Percentiles rank a stretch among this genome's conserved stretches.
These are phyloP conservation scores for Pyralis farinalis DNA, from an alignment of 2,888 invertebrate species.

Conservation along the genomic window DNA sequence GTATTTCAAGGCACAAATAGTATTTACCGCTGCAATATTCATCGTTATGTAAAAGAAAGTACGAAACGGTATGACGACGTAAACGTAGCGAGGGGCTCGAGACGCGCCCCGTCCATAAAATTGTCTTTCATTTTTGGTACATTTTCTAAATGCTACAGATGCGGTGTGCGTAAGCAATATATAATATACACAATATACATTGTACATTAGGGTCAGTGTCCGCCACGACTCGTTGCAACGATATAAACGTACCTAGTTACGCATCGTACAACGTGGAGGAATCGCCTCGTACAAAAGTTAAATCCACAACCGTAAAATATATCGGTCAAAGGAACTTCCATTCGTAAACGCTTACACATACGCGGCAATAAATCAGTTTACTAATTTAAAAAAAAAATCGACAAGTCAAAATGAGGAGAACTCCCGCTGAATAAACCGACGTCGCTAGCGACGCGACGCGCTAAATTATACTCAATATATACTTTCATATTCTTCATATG, in stretches of 20 bases:
- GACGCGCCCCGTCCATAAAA: background rate
- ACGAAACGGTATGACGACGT: background rate
- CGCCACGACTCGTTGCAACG: slow-evolving; percentile 24
- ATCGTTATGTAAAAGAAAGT: slow-evolving; percentile 8
- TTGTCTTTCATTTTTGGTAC: slow-evolving; percentile 13
- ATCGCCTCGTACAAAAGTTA: slow-evolving; percentile 24
- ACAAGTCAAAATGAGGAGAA: slow-evolving; percentile 15
- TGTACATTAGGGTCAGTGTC: slow-evolving; percentile 20
- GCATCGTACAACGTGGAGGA: slow-evolving; percentile 10
- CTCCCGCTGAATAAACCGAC: slow-evolving; percentile 19
- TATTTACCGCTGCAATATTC: slow-evolving; percentile 12
- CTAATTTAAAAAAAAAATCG: slow-evolving; percentile 25
- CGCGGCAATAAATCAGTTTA: slow-evolving; percentile 25
- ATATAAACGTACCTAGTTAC: slow-evolving; percentile 16
- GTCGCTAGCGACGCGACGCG: slow-evolving; percentile 41
- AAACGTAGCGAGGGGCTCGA: background rate
- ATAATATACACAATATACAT: slow-evolving; percentile 23
- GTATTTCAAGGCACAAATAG: slow-evolving; percentile 18
- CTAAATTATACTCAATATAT: slow-evolving; percentile 31
- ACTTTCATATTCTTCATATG: slow-evolving; percentile 49
- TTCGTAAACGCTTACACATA: slow-evolving; percentile 29
- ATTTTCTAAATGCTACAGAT: slow-evolving; percentile 33
- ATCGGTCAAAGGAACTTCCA: slow-evolving; percentile 29
- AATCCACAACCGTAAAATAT: slow-evolving; percentile 30
- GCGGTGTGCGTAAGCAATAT: slow-evolving; percentile 39